Percentiles rank a stretch among this genome's conserved stretches.
phyloP scores from a whole-genome alignment of 2,113 vertebrate genomes.

The Aspiorhynchus laticeps region DNA sequence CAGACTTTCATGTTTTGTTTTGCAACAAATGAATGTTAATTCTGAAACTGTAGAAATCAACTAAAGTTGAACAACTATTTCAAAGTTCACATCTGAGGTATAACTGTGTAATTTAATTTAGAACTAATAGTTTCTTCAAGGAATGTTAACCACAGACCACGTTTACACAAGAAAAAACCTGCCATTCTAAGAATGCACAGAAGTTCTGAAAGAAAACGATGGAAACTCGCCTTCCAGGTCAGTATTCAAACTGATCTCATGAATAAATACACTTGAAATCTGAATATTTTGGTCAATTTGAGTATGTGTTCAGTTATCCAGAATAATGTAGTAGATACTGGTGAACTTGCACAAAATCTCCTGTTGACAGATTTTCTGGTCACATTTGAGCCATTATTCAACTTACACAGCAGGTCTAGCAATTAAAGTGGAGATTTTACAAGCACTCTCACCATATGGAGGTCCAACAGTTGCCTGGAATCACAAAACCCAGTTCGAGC shows the following conservation, averaged over 20 bases:
- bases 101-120: not conserved
- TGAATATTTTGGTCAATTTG: not conserved
- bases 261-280: not conserved
- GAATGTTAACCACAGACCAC: not conserved
- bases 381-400: not conserved
- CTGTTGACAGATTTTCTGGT: not conserved
- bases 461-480: constrained; percentile 76
- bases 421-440: not conserved
- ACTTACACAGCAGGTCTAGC: not conserved
- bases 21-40: not conserved
- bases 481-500: constrained; percentile 76
- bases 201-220: not conserved
- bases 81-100: not conserved
- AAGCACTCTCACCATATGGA: constrained; percentile 67
- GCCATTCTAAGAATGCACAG: not conserved
- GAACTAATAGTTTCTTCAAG: not conserved
- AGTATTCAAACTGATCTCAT: not conserved
- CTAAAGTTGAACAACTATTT: not conserved
- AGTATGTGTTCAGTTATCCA: not conserved
- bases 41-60: not conserved
- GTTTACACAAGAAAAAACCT: not conserved
- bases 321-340: not conserved
- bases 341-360: not conserved
- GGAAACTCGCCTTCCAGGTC: not conserved
- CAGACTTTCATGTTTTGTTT: not conserved